Conservation (phyloP, 2,888 invertebrate genomes). For the Myopa testacea region DNA sequence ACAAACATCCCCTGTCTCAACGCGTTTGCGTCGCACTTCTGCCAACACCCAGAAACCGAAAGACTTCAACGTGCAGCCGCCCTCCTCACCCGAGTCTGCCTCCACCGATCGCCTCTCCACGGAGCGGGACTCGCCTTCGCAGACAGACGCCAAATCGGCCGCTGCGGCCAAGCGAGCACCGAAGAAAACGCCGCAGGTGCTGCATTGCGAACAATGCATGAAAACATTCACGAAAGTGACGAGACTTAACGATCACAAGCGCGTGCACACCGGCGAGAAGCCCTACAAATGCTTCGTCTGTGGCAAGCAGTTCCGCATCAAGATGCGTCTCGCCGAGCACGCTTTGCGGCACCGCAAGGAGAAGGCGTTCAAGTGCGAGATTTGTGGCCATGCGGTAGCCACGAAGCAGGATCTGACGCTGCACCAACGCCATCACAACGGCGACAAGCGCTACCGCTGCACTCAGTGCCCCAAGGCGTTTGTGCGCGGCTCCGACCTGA, state of each 20-base stretch:
- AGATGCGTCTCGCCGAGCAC: conserved; percentile 62
- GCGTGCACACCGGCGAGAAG: conserved; percentile 65
- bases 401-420: conserved; percentile 62
- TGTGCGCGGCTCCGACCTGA: conserved; percentile 62
- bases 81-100: conserved; percentile 37
- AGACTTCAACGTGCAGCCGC: conserved; percentile 21
- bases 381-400: conserved; percentile 57
- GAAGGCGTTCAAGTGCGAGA: conserved; percentile 62
- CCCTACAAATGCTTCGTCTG: conserved; percentile 60
- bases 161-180: neutral
- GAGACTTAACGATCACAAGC: conserved; percentile 61
- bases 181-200: conserved; percentile 36
- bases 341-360: conserved; percentile 61
- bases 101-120: neutral
- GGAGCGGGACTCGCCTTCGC: neutral
- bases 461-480: conserved; percentile 61
- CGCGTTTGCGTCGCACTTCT: conserved; percentile 27
- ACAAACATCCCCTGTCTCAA: neutral
- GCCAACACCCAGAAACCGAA: conserved; percentile 14
- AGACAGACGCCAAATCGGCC: too few species aligned
- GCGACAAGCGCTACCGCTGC: conserved; percentile 63
- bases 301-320: conserved; percentile 61
- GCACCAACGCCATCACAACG: conserved; percentile 63
- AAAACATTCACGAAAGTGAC: conserved; percentile 59
- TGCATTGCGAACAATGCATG: conserved; percentile 57